Conservation (phyloP, 2,113 vertebrate genomes). For the Atlantisia rogersi region DNA sequence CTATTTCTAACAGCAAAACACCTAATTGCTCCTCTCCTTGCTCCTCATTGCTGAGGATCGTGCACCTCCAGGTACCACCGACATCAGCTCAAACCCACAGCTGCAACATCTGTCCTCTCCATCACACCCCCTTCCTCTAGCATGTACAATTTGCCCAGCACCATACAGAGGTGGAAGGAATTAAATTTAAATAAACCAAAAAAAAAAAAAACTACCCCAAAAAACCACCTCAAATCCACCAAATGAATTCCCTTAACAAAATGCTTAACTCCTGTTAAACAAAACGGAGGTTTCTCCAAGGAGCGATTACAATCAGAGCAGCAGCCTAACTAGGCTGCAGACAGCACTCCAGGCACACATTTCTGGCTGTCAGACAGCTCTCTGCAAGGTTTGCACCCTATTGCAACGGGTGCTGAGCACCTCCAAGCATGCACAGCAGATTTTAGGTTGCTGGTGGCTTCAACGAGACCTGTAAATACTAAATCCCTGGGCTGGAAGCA, state of each 20-base stretch:
- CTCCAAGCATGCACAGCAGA: accelerated
- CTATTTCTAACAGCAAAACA: not conserved
- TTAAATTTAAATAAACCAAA: too few relatives aligned
- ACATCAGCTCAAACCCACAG: not conserved
- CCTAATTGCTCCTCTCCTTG: not conserved
- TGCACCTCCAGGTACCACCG: not conserved
- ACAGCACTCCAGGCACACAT: not conserved
- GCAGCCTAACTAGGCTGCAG: not conserved
- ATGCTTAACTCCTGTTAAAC: not conserved
- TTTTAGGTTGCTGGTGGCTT: not conserved
- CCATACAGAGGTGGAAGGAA: not conserved
- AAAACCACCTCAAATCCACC: not conserved
- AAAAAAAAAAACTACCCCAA: not conserved
- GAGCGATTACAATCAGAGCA: not conserved
- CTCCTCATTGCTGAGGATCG: not conserved
- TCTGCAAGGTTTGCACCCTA: not conserved
- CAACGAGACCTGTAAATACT: not conserved
- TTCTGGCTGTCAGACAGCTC: not conserved
- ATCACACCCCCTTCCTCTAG: not conserved
- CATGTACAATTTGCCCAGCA: accelerated
- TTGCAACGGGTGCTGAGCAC: not conserved
- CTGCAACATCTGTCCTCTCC: not conserved
- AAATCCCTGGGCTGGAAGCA: not conserved
- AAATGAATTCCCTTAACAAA: not conserved
- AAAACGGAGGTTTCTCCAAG: not conserved